Evolutionary conservation across 2,888 invertebrate genomes (phyloP), one percentile per base, ranked within the genome.

Genomic region (Muschampia plurimacula): DNA sequence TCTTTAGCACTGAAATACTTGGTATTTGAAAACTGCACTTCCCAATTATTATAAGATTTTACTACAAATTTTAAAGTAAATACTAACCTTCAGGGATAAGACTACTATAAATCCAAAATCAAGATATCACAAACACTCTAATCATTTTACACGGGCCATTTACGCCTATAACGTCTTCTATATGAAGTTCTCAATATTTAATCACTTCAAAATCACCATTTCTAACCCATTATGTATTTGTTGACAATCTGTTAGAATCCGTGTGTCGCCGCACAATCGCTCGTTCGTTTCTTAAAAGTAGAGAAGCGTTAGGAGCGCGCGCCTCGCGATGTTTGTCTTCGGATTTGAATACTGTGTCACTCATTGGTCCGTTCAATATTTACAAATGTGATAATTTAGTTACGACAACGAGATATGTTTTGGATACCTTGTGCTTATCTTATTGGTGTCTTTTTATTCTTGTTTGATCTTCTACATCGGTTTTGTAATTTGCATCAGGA

Each of bases 311-410:
- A 13, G 32, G 12, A 62, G 44, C 28, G 63, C 52, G 32, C 22
- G 32, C 32, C 32, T 55, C 66, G 22, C 41, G 41, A 66, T 66
- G 39, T 71, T 71, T 71, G 36, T 49, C 28, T 22, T 71, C 22
- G 60, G 71, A 71, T 71, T 66, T 49, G 60, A 10, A 44, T 44
- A 12, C 22, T 64, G 57, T 67, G 74, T 75, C 75, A 78, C 79
- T 78, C 79, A 85, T 84, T 83, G 82, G 83, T 73, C 75, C 74
- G 70, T 69, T 71, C 72, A 77, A 73, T 88, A 83, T 88, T 87
- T 86, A 82, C 83, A 59, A 44, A 79, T 79, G 83, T 86, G 89
- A 86, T 88, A 87, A 88, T 80, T 80, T 73, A 62, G 73, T 78
- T 74, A 79, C 46, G 36, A 70, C 65, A 59, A 15, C 15, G 44